Evolutionary conservation across 2,888 invertebrate species (phyloP).

Genomic region (Iphiclides podalirius): DNA sequence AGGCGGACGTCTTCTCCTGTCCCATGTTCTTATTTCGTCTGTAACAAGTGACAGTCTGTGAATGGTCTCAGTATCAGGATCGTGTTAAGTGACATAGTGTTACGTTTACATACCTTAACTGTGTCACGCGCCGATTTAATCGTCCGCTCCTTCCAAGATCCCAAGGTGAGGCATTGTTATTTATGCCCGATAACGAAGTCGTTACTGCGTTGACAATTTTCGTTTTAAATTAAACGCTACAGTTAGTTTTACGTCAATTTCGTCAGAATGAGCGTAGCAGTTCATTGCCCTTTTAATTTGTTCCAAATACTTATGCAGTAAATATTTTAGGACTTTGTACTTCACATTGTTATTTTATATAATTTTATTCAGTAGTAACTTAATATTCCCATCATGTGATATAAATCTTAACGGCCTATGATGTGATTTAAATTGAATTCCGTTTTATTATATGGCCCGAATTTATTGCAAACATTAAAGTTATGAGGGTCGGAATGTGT

Average conservation of each 20-base stretch:
- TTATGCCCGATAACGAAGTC: conserved; percentile 9
- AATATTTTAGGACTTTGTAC: background rate
- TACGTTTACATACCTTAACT: background rate
- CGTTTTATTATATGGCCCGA: conserved; percentile 19
- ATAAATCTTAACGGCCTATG: background rate
- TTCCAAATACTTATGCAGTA: no score
- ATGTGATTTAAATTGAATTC: conserved; percentile 13
- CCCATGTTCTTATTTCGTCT: conserved; percentile 18
- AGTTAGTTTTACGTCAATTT: no score
- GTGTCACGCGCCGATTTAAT: conserved; percentile 9
- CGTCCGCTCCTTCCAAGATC: background rate
- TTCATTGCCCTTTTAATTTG: no score
- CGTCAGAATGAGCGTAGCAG: no score
- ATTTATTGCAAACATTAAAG: conserved; percentile 44
- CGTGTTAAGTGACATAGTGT: conserved; percentile 31
- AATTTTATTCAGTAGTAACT: background rate
- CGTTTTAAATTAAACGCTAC: background rate
- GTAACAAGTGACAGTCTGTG: conserved; percentile 28
- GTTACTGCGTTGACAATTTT: background rate
- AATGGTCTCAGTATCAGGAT: conserved; percentile 21
- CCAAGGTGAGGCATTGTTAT: conserved; percentile 17
- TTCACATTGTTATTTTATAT: no score
- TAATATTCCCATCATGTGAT: background rate
- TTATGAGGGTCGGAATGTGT: conserved; percentile 50
- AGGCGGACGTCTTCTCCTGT: conserved; percentile 42